Evolutionary conservation across 30 jellyfish, hydroid and myxozoan species (phyloP).

Genomic region (Turritopsis rubra): DNA sequence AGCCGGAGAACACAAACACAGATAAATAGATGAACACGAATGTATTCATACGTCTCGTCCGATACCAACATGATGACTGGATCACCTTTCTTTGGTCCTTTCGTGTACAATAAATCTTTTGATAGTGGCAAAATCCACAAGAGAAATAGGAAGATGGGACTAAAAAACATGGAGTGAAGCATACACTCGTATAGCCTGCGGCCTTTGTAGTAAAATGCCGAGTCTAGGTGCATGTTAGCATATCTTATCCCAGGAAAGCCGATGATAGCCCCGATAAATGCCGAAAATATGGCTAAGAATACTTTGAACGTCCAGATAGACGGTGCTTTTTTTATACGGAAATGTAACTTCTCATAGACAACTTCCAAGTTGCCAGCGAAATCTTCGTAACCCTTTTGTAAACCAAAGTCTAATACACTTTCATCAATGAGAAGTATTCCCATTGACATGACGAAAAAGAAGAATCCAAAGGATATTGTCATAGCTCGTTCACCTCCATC

Average conservation of each 20-base stretch:
- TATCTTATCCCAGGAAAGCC: conserved; percentile 95
- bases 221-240: conserved; percentile 83
- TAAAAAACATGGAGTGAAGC: conserved; percentile 55
- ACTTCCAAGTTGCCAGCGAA: conserved; percentile 30
- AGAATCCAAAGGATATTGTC: conserved; percentile 82
- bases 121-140: conserved; percentile 87
- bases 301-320: conserved; percentile 88
- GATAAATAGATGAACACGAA: conserved; percentile 23
- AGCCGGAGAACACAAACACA: conserved; percentile 51
- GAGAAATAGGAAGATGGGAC: conserved; percentile 57
- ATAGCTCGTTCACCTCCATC: conserved; percentile 93
- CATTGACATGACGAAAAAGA: conserved; percentile 73
- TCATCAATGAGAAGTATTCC: conserved; percentile 85
- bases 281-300: conserved; percentile 61
- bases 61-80: conserved; percentile 23
- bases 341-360: not conserved
- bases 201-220: conserved; percentile 27
- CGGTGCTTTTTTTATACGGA: conserved; percentile 52
- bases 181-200: conserved; percentile 18
- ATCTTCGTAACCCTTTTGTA: conserved; percentile 51
- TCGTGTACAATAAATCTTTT: conserved; percentile 26
- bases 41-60: conserved; percentile 21
- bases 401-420: conserved; percentile 79
- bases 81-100: conserved; percentile 4
- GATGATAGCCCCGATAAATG: conserved; percentile 71